A percentile compares a stretch with the other conserved stretches of the same genome.
Evolutionary conservation across 2,113 vertebrate species (phyloP).

Genomic region (Hyperoodon ampullatus): DNA sequence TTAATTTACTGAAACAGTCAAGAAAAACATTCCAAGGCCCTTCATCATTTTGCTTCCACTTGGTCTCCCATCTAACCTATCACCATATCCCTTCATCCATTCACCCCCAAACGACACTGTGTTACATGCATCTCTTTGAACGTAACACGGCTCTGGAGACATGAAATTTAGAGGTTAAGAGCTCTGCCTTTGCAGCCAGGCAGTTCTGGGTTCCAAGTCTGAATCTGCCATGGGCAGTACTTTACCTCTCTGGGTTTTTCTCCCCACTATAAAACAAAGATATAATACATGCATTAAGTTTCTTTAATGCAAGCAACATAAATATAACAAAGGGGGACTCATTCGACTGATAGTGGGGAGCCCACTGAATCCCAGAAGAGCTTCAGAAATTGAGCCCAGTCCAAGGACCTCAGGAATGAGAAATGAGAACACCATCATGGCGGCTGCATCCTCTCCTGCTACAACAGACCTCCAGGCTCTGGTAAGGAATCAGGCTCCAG

Average conservation of each 20-base stretch:
- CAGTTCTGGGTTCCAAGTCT: neutral
- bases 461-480: neutral
- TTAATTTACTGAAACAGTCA: constrained; percentile 3
- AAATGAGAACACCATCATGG: neutral
- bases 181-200: neutral
- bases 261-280: neutral
- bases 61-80: neutral
- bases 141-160: neutral
- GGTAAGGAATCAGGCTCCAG: neutral
- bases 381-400: neutral
- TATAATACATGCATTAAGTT: neutral
- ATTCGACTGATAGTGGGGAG: neutral
- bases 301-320: constrained; percentile 17
- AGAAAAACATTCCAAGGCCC: neutral
- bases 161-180: neutral
- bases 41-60: neutral
- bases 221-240: neutral
- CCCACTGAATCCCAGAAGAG: neutral
- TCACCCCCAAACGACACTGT: neutral
- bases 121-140: neutral
- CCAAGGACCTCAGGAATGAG: neutral
- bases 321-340: neutral
- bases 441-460: neutral
- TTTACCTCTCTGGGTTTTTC: neutral
- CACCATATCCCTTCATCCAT: neutral